Conservation (phyloP, 1,140 invertebrate species). For the Drosophila lowei region DNA sequence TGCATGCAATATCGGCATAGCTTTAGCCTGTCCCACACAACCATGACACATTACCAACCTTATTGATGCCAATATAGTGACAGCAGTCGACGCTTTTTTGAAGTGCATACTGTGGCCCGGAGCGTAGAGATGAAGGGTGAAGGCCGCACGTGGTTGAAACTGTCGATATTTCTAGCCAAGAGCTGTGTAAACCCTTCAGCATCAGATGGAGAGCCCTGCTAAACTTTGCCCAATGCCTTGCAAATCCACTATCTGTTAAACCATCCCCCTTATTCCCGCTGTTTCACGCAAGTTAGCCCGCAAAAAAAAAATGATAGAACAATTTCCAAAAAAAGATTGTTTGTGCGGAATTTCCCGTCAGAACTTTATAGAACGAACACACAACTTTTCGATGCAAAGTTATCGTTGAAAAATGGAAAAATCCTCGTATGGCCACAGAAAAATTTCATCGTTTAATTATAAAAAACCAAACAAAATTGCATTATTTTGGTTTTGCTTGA, state of each 20-base stretch:
- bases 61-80: not conserved
- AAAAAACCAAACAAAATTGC: too few species aligned
- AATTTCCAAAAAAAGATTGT: too few species aligned
- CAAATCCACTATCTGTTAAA: not conserved
- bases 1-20: too few species aligned
- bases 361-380: too few species aligned
- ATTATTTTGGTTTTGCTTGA: too few species aligned
- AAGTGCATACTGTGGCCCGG: not conserved
- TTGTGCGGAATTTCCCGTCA: too few species aligned
- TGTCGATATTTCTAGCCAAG: slow-evolving; percentile 6
- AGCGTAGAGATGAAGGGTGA: not conserved
- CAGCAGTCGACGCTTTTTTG: not conserved
- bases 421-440: too few species aligned
- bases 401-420: too few species aligned
- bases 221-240: not conserved
- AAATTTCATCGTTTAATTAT: too few species aligned
- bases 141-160: not conserved
- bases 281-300: not conserved
- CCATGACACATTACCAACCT: not conserved
- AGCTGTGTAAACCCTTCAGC: slow-evolving; percentile 38
- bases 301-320: not conserved
- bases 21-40: not conserved
- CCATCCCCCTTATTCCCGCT: not conserved
- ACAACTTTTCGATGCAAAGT: too few species aligned
- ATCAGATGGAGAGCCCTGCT: too few species aligned